Evolutionary conservation across 2,888 invertebrate genomes (phyloP), one percentile per base, ranked within the genome.

Genomic region (Hypercompe scribonia): DNA sequence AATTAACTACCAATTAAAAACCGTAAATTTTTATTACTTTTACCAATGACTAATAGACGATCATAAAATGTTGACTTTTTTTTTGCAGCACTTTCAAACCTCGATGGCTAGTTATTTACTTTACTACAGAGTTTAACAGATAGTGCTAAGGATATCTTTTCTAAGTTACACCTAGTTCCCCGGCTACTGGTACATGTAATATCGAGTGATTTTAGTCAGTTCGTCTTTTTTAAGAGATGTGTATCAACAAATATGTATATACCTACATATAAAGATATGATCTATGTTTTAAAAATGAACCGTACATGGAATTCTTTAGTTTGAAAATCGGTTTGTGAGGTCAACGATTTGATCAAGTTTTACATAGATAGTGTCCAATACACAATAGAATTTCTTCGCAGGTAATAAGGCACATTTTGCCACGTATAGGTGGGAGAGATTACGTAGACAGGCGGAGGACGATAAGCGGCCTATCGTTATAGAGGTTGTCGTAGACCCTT

Each of bases 401-500:
- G 72, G 84, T 72, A 79, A 76, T 86, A 92, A 83, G 85, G 91
- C 79, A 78, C 84, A 90, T 81, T 91, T 92, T 92, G 75, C 82
- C 79, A 68, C 80, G 81, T 81, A 80, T 80, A 86, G 83, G 82
- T 84, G 80, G 81, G 77, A 82, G 82, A 89, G 91, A 93, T 94
- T 93, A 93, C 92, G 92, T 92, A 93, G 93, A 93, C 92, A 93
- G 89, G 92, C 90, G 91, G 90, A 90, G 89, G 84, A 90, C 88
- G 93, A 94, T 95, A 93, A 95, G 93, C 91, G 90, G 87, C 79
- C 89, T 89, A 92, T 94, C 94, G 92, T 95, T 95, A 95, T 89
- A 93, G 91, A 94, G 95, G 95, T 94, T 94, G 93, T 91, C 91
- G 91, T 90, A 87, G 92, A 91, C 93, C 94, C 93, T 94, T 92